Evolutionary conservation across 2,888 invertebrate genomes (phyloP).

Genomic region (Panorpa germanica): DNA sequence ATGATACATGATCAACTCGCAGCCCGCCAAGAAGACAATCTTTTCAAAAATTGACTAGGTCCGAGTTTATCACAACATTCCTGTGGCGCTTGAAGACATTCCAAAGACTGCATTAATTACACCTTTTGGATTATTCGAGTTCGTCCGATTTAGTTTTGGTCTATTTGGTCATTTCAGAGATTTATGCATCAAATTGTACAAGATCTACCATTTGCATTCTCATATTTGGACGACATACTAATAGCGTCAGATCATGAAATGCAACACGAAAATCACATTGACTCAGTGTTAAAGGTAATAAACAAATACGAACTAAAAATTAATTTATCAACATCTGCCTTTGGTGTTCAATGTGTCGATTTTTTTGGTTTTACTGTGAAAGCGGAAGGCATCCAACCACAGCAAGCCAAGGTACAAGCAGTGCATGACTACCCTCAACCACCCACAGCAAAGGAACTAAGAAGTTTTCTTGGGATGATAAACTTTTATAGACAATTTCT

Average conservation of each 20-base stretch:
- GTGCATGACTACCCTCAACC: conserved; percentile 11
- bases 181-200: conserved; percentile 17
- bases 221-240: conserved; percentile 17
- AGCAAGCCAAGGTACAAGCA: conserved; percentile 9
- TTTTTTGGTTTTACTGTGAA: too few species aligned
- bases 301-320: too few species aligned
- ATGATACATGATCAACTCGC: conserved; percentile 16
- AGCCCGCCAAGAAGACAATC: conserved; percentile 13
- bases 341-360: too few species aligned
- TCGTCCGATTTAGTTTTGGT: conserved; percentile 16
- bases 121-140: conserved; percentile 20
- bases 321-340: too few species aligned
- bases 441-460: conserved; percentile 11
- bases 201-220: conserved; percentile 14
- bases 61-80: conserved; percentile 19
- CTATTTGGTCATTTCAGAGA: conserved; percentile 19
- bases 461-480: conserved; percentile 13
- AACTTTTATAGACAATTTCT: conserved; percentile 10
- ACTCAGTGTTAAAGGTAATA: too few species aligned
- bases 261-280: too few species aligned
- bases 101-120: conserved; percentile 20
- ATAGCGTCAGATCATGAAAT: conserved; percentile 12
- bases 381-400: too few species aligned
- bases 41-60: conserved; percentile 15
- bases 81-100: conserved; percentile 17